These are phyloP conservation scores for Anguilla marmorata DNA, from an alignment of 2,797 vertebrate species.

Conservation along the genomic window DNA sequence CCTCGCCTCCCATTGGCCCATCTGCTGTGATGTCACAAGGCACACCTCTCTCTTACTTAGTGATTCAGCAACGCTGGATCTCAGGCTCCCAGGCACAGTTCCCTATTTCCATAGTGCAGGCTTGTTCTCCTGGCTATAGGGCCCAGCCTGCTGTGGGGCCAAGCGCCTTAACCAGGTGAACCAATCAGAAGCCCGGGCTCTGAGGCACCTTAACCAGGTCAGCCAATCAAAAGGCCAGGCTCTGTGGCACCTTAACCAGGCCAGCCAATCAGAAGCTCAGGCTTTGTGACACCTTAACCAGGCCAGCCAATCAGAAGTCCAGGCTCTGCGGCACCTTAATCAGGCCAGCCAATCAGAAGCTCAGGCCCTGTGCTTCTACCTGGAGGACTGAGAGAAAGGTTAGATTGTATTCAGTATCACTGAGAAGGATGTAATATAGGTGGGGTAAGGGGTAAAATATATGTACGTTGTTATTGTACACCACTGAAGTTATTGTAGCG, in stretches of 20 bases:
- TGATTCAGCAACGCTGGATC: slow-evolving; percentile 48
- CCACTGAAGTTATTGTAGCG: no score
- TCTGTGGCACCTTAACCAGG: background rate
- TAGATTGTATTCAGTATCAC: background rate
- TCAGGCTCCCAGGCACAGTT: background rate
- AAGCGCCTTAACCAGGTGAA: background rate
- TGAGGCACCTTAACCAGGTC: background rate
- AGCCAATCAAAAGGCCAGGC: no score
- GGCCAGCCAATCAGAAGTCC: no score
- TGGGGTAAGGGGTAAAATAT: no score
- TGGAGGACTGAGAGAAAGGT: background rate
- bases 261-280: no score
- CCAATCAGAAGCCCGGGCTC: no score
- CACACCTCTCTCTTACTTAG: slow-evolving; percentile 86
- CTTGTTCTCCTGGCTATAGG: background rate
- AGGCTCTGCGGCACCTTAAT: background rate
- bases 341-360: no score
- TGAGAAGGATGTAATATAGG: no score
- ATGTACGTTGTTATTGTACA: no score
- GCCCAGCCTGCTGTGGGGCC: background rate
- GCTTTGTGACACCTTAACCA: background rate
- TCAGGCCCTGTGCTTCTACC: background rate
- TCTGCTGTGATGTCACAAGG: background rate
- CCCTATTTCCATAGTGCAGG: background rate
- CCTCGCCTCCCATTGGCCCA: slow-evolving; percentile 9